A percentile compares a stretch with the other conserved stretches of the same genome.
Conservation (phyloP, 2,797 vertebrate genomes). For the Hoplostethus atlanticus region DNA sequence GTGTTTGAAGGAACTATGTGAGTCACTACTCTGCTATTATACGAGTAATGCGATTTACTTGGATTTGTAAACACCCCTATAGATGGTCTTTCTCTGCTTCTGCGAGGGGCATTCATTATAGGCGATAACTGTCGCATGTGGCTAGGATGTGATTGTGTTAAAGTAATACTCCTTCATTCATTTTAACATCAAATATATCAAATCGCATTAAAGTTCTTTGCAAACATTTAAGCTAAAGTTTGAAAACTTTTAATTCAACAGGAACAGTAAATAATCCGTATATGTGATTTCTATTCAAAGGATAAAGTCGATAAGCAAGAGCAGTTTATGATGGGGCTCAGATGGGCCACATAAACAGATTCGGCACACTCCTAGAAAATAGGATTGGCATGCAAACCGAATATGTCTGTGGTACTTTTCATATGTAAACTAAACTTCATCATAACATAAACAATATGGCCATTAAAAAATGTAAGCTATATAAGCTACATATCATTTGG, state of each 20-base stretch:
- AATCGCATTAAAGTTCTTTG: not conserved
- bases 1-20: accelerated
- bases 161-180: not conserved
- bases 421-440: too few species aligned
- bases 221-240: not conserved
- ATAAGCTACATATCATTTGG: too few species aligned
- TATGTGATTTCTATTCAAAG: slow-evolving; percentile 48
- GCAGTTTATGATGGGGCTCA: not conserved
- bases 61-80: slow-evolving; percentile 54
- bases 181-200: not conserved
- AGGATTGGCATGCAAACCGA: too few species aligned
- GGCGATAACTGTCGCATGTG: slow-evolving; percentile 78
- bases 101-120: slow-evolving; percentile 77
- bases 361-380: too few species aligned
- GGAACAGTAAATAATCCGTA: not conserved
- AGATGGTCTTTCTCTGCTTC: slow-evolving; percentile 41
- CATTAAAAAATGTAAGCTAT: too few species aligned
- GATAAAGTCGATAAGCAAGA: too few species aligned
- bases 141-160: slow-evolving; percentile 44
- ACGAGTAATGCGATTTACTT: not conserved
- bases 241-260: not conserved
- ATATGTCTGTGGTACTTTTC: too few species aligned
- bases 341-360: slow-evolving; percentile 7
- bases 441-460: too few species aligned
- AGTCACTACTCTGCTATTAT: accelerated